A percentile compares a stretch with the other conserved stretches of the same genome.
Conservation (phyloP, 2,113 vertebrate species). For the Corythaixoides concolor region DNA sequence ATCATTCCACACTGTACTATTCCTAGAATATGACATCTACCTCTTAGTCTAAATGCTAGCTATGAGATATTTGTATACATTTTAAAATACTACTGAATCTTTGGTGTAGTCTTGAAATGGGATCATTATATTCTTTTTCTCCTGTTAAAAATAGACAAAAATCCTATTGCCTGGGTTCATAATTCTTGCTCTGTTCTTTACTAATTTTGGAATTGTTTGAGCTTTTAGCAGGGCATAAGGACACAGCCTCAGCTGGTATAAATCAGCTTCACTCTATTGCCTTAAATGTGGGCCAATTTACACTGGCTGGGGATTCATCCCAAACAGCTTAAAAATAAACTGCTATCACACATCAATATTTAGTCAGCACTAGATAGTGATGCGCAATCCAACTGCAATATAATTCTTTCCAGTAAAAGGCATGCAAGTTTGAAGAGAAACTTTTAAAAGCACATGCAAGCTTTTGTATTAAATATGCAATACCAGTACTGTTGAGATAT, state of each 20-base stretch:
- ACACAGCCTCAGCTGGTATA: constrained; percentile 63
- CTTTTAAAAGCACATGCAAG: constrained; percentile 56
- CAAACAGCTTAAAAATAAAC: constrained; percentile 27
- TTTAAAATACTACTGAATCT: constrained; percentile 19
- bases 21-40: constrained; percentile 79
- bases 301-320: constrained; percentile 49
- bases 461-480: constrained; percentile 64
- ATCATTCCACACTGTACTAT: constrained; percentile 18
- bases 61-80: constrained; percentile 74
- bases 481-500: not conserved
- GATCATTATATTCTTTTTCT: not conserved
- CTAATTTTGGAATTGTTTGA: not conserved
- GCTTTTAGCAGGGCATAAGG: not conserved
- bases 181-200: constrained; percentile 23
- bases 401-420: constrained; percentile 8
- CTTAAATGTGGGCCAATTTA: constrained; percentile 61
- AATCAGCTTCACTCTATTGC: constrained; percentile 62
- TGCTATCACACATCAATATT: not conserved
- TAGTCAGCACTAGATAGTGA: not conserved
- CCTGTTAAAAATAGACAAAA: not conserved
- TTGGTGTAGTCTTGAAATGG: constrained; percentile 29
- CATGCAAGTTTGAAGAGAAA: not conserved
- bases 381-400: not conserved
- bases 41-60: constrained; percentile 78
- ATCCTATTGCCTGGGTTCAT: not conserved